Conservation (phyloP, 2,888 invertebrate species). For the Drosophila mayaguana region DNA sequence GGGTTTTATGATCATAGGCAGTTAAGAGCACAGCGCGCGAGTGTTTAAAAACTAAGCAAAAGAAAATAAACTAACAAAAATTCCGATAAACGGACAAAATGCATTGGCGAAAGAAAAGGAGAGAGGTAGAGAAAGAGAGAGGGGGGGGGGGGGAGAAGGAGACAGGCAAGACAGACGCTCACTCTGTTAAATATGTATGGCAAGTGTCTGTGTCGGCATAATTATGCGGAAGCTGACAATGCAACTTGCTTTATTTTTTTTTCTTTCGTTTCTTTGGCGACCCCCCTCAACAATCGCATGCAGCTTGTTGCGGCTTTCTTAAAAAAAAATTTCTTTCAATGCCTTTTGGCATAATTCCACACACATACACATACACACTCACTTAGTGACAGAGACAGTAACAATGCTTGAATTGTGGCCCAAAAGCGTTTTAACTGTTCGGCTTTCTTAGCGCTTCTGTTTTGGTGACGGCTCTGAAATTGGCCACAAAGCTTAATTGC, state of each 20-base stretch:
- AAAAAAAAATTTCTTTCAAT: slow-evolving; percentile 50
- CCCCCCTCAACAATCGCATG: slow-evolving; percentile 5
- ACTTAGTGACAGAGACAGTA: not conserved
- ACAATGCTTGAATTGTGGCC: slow-evolving; percentile 41
- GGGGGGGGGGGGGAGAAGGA: not conserved
- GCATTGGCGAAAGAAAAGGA: slow-evolving; percentile 37
- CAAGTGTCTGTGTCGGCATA: slow-evolving; percentile 73
- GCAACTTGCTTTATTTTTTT: slow-evolving; percentile 60
- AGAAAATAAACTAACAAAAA: slow-evolving; percentile 53
- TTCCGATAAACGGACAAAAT: slow-evolving; percentile 72
- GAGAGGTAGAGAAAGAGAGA: not conserved
- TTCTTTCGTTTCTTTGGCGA: slow-evolving; percentile 14
- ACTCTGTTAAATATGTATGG: slow-evolving; percentile 46
- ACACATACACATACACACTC: slow-evolving; percentile 14
- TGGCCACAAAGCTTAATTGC: slow-evolving; percentile 57
- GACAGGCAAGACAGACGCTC: slow-evolving; percentile 37
- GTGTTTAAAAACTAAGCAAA: slow-evolving; percentile 19
- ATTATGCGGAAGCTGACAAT: slow-evolving; percentile 81
- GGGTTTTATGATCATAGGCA: slow-evolving; percentile 6
- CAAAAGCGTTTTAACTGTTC: slow-evolving; percentile 41
- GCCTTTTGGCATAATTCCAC: slow-evolving; percentile 67
- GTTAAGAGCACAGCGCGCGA: slow-evolving; percentile 25
- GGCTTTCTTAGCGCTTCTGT: slow-evolving; percentile 50
- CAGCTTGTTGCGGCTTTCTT: slow-evolving; percentile 41
- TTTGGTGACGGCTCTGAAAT: slow-evolving; percentile 60